Conservation (phyloP, 2,888 invertebrate species). For the Polyommatus icarus region DNA sequence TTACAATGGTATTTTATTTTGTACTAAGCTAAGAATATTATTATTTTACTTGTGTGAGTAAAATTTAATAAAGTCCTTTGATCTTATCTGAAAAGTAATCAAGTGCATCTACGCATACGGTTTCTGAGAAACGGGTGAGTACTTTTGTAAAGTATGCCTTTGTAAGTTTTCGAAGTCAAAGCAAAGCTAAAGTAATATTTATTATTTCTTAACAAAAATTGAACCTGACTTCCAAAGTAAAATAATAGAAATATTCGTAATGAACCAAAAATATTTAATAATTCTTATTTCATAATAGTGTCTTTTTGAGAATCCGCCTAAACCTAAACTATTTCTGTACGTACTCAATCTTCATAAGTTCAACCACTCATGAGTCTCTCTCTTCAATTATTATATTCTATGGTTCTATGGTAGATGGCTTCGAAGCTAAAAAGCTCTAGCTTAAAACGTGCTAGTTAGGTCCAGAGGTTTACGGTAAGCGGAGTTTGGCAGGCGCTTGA, state of each 20-base stretch:
- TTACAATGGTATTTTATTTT: neutral
- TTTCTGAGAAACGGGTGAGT: neutral
- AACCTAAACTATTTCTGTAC: no score
- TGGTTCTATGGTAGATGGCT: neutral
- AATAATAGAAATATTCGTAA: no score
- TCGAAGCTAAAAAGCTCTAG: neutral
- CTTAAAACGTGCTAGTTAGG: neutral
- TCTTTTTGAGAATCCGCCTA: no score
- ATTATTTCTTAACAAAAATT: no score
- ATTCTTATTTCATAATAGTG: no score
- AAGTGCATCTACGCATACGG: neutral
- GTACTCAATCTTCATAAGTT: no score
- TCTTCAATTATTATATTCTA: no score
- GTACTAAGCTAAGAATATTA: neutral
- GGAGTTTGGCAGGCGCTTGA: slow-evolving; percentile 25
- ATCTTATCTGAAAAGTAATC: neutral
- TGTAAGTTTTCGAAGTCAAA: neutral
- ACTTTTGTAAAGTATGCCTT: neutral
- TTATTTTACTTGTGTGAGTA: neutral
- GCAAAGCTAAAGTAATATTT: neutral
- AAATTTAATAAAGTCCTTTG: neutral
- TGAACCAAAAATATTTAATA: no score
- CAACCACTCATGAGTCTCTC: no score
- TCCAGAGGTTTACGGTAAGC: neutral
- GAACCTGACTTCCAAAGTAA: no score